Evolutionary conservation across 1,140 invertebrate genomes (phyloP).

Genomic region (Tenebrio molitor): DNA sequence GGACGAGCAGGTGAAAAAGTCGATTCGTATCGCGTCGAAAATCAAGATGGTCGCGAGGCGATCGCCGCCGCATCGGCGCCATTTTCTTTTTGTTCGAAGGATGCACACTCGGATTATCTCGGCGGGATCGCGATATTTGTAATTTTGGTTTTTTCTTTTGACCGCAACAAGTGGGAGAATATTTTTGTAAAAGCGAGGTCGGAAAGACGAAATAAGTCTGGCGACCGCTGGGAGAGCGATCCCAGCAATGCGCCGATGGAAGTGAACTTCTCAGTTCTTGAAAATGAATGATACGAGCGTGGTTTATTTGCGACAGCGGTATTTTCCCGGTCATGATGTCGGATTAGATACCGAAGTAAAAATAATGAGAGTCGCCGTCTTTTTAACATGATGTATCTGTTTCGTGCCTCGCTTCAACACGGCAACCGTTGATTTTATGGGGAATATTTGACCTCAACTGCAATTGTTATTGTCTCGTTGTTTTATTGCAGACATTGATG

Average conservation of each 20-base stretch:
- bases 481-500: conserved; percentile 79
- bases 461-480: conserved; percentile 43
- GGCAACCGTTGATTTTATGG: conserved; percentile 27
- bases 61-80: too few relatives aligned
- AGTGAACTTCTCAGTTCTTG: conserved; percentile 9
- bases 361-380: conserved; percentile 32
- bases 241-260: conserved; percentile 30
- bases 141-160: too few relatives aligned
- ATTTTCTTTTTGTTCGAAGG: too few relatives aligned
- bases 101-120: too few relatives aligned
- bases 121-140: too few relatives aligned
- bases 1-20: background rate
- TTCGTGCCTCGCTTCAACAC: conserved; percentile 29
- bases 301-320: conserved; percentile 38
- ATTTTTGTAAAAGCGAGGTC: background rate
- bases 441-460: conserved; percentile 28
- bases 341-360: conserved; percentile 18
- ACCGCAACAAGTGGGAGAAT: too few relatives aligned
- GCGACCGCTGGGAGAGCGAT: background rate
- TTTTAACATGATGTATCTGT: conserved; percentile 43
- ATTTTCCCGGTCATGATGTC: conserved; percentile 20
- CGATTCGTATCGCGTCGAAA: background rate
- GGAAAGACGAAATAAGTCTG: background rate
- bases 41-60: background rate
- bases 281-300: conserved; percentile 34